Conservation (phyloP, 2,113 vertebrate species). For the Bungarus multicinctus region DNA sequence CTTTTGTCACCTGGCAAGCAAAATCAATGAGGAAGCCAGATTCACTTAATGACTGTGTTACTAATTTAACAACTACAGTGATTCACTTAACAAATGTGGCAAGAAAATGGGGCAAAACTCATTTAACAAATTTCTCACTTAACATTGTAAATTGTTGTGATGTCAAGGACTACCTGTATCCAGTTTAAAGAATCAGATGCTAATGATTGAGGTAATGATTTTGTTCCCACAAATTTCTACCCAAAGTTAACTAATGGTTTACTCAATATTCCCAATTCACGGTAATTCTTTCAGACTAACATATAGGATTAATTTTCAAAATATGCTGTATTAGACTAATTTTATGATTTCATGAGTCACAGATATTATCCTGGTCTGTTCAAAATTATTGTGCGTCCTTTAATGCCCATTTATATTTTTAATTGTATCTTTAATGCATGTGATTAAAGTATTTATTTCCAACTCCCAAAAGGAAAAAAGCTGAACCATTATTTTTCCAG, state of each 20-base stretch:
- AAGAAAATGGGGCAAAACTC: too few relatives aligned
- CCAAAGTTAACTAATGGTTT: neutral
- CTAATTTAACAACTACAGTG: too few relatives aligned
- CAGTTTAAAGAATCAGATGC: neutral
- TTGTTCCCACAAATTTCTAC: neutral
- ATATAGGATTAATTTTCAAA: too few relatives aligned
- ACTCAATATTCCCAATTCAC: too few relatives aligned
- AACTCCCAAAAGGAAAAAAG: neutral
- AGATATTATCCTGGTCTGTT: neutral
- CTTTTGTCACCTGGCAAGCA: too few relatives aligned
- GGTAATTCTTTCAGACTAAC: too few relatives aligned
- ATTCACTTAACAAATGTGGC: too few relatives aligned
- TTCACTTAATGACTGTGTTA: too few relatives aligned
- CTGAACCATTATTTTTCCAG: neutral
- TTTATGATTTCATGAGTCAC: neutral
- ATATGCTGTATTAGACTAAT: neutral
- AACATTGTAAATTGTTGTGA: too few relatives aligned
- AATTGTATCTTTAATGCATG: neutral
- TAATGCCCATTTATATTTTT: neutral
- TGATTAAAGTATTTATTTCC: constrained; percentile 57
- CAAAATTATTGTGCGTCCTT: neutral
- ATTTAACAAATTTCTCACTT: too few relatives aligned
- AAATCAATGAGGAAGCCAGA: too few relatives aligned
- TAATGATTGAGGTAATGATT: neutral
- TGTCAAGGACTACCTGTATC: neutral